These are phyloP conservation scores for Phyllostomus hastatus DNA, from an alignment of 2,113 vertebrate species.

Conservation along the genomic window DNA sequence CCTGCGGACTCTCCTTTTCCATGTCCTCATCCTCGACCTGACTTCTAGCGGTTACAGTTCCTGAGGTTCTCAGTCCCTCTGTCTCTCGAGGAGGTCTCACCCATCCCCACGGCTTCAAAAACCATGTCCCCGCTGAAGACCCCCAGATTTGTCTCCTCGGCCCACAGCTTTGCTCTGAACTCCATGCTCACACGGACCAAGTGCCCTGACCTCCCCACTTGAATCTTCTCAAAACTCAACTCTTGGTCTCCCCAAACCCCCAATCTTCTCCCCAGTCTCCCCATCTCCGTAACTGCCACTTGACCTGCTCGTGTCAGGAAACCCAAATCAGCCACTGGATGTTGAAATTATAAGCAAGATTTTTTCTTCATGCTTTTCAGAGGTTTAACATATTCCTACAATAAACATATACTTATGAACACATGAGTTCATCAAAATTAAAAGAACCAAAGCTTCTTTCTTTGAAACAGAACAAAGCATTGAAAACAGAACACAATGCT, in stretches of 20 bases:
- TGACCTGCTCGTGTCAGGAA: not conserved
- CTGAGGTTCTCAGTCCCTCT: not conserved
- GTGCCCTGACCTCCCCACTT: not conserved
- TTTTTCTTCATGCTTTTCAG: not conserved
- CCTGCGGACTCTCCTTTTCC: not conserved
- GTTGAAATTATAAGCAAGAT: not conserved
- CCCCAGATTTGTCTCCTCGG: not conserved
- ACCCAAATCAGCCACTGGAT: not conserved
- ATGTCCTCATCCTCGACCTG: not conserved
- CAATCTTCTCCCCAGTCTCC: not conserved
- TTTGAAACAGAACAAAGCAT: not conserved
- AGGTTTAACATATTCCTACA: not conserved
- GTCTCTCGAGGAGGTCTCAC: not conserved
- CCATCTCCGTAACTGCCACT: not conserved
- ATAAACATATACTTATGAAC: not conserved
- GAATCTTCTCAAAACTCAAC: not conserved
- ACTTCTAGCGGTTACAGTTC: not conserved
- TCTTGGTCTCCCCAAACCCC: not conserved
- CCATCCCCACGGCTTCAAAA: not conserved
- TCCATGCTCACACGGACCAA: not conserved
- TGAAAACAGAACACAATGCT: not conserved
- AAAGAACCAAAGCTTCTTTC: not conserved
- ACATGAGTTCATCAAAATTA: not conserved
- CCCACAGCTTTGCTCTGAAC: not conserved
- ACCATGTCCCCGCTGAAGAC: not conserved